Base-by-base conservation (phyloP, 2,797 vertebrate species). In the Pygocentrus nattereri region DNA sequence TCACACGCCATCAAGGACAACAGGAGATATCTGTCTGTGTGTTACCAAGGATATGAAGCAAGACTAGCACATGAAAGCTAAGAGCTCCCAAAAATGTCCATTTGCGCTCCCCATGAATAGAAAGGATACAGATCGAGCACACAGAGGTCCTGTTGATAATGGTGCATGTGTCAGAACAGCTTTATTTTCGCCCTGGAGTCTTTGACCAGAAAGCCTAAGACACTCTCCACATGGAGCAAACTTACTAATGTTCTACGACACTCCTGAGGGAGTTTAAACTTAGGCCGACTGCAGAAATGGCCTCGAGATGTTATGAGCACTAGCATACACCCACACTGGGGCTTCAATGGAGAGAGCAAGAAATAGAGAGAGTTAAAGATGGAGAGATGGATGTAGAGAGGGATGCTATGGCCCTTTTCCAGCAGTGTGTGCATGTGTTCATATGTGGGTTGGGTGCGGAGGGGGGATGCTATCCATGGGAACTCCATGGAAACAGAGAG, bases 401-500 rank as follows among this genome's bases (percentile, higher is more conserved):
- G 18, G 41, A 69, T 8, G 11, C 18, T 21, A 27, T 68, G 31
- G 44, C 15, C 23, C 31, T 10, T 78, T 67, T 27, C 49, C 44
- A 30, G 7, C 19, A 19, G 70, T 38, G 27, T 58, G 49, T 52
- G 30, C n/a, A 11, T 69, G 41, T 3, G 31, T 41, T 34, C 54
- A 23, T n/a, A 25, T 41, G 34, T 74, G 21, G 50, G 13, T 73
- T 69, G 21, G 18, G 19, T 13, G 21, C 0, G 30, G 19, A n/a
- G 65, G 41, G n/a, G n/a, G 41, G 38, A 4, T 70, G 67, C 41
- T 65, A 81, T 69, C 76, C 56, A 67, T 67, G 75, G 27, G 76
- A 79, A 56, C 41, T 58, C 76, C 59, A 70, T 76, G 54, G 85
- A 61, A 73, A 85, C 68, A 5, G 65, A 74, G 77, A 62, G 49